A percentile compares a stretch with the other conserved stretches of the same genome.
Evolutionary conservation across 2,888 invertebrate species (phyloP).

Genomic region (Tillus elongatus): DNA sequence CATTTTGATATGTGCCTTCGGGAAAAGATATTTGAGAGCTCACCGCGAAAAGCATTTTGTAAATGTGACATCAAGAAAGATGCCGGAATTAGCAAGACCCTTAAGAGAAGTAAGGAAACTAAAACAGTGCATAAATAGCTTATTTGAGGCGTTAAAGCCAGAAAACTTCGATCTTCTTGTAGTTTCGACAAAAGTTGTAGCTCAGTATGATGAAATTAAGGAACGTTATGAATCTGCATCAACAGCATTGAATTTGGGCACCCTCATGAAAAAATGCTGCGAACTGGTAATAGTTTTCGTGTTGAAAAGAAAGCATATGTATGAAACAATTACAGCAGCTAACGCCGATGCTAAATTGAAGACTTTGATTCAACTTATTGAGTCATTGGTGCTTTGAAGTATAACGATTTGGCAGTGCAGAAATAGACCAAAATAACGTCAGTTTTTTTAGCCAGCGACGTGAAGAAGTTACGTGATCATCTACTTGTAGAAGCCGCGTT

Average conservation of each 20-base stretch:
- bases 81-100: conserved; percentile 16
- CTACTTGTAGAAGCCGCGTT: too few species aligned
- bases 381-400: too few species aligned
- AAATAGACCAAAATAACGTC: too few species aligned
- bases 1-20: conserved; percentile 19
- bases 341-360: conserved; percentile 20
- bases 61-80: conserved; percentile 15
- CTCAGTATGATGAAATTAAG: conserved; percentile 12
- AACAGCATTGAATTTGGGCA: too few species aligned
- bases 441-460: too few species aligned
- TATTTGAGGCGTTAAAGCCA: conserved; percentile 15
- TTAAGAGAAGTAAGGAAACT: conserved; percentile 16
- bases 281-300: conserved; percentile 14
- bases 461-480: too few species aligned
- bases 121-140: conserved; percentile 10
- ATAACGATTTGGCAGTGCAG: too few species aligned
- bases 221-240: conserved; percentile 12
- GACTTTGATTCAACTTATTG: conserved; percentile 20
- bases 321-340: conserved; percentile 13
- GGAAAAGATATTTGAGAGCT: conserved; percentile 17
- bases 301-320: conserved; percentile 18
- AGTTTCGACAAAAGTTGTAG: conserved; percentile 5
- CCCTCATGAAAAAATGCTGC: too few species aligned
- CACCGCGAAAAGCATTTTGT: conserved; percentile 19
- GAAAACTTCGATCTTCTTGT: conserved; percentile 15